Conservation (phyloP, 2,113 vertebrate species). For the Rhabdomys dilectus region DNA sequence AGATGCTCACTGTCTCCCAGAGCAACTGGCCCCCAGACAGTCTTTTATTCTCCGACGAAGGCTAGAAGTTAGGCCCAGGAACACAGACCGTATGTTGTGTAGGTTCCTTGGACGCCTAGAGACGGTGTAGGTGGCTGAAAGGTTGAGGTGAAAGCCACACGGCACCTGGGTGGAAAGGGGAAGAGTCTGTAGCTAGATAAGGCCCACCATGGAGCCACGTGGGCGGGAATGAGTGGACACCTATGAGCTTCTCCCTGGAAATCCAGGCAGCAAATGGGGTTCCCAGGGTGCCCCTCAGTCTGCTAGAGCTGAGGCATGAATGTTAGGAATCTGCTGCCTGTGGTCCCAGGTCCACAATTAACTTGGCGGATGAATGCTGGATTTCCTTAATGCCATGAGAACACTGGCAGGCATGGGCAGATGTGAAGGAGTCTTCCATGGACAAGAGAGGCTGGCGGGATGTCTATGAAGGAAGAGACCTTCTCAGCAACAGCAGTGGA, state of each 20-base stretch:
- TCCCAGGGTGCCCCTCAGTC: not conserved
- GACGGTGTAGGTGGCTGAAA: not conserved
- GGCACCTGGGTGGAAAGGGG: not conserved
- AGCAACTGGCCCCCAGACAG: not conserved
- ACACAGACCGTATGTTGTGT: accelerated
- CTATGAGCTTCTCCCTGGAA: not conserved
- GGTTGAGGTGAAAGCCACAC: not conserved
- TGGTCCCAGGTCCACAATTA: not conserved
- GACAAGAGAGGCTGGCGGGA: not conserved
- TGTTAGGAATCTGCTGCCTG: accelerated
- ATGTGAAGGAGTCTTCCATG: accelerated
- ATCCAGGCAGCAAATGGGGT: not conserved
- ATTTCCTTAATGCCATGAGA: not conserved
- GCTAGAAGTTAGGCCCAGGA: not conserved
- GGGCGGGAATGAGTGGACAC: too few species aligned
- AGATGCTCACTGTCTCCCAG: not conserved
- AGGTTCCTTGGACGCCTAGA: not conserved
- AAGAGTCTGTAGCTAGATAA: not conserved
- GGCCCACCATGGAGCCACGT: not conserved
- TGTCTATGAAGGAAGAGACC: accelerated
- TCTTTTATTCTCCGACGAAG: not conserved
- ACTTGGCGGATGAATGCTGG: not conserved
- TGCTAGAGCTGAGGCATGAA: not conserved
- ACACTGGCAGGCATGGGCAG: not conserved
- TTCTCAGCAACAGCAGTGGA: accelerated